Evolutionary conservation across 2,113 vertebrate genomes (phyloP).

Genomic region (Herpetotheres cachinnans): DNA sequence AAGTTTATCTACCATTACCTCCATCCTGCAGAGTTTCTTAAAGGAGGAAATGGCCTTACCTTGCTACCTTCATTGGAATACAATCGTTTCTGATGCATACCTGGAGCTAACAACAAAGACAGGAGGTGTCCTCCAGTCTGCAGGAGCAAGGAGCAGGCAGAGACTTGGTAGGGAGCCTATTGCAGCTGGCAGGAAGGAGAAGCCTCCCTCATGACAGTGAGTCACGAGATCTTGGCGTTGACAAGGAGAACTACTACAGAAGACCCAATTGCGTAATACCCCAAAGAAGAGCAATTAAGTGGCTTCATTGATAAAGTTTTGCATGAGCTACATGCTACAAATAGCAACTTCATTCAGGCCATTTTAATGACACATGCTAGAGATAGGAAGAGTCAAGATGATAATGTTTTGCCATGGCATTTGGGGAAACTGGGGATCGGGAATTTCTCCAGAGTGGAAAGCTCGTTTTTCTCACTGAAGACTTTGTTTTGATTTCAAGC

Average conservation of each 20-base stretch:
- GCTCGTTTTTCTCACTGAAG: not conserved
- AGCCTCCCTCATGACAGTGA: slow-evolving; percentile 21
- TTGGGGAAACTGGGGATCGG: not conserved
- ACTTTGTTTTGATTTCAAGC: not conserved
- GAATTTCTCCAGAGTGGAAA: not conserved
- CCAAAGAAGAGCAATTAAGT: not conserved
- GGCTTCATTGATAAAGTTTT: not conserved
- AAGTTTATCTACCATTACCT: not conserved
- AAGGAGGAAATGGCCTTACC: not conserved
- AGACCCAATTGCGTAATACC: not conserved
- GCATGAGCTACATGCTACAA: not conserved
- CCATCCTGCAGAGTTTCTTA: not conserved
- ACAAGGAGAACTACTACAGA: not conserved
- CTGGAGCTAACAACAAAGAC: not conserved
- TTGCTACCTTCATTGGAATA: not conserved
- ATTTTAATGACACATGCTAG: not conserved
- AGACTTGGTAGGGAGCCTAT: not conserved
- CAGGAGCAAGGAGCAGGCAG: not conserved
- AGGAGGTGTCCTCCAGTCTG: not conserved
- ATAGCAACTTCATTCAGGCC: not conserved
- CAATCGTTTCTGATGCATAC: not conserved
- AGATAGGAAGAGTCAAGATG: not conserved
- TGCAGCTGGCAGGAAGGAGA: not conserved
- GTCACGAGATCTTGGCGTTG: not conserved
- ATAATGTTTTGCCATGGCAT: not conserved